Evolutionary conservation across 2,797 vertebrate species (phyloP).

Genomic region (Liasis olivaceus): DNA sequence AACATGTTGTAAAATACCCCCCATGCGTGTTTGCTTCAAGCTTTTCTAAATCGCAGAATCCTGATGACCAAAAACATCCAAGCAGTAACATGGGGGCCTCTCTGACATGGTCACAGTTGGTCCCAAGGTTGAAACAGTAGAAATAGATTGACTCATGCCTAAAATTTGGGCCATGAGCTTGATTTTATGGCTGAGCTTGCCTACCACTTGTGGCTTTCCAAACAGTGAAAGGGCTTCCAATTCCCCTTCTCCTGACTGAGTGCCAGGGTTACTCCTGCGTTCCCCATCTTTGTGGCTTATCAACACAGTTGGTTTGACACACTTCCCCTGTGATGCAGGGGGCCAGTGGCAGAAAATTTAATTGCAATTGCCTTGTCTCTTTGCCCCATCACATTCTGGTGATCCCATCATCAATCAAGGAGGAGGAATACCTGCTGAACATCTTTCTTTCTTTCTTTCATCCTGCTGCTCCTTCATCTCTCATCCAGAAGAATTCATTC

Average conservation of each 20-base stretch:
- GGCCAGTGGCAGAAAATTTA: background rate
- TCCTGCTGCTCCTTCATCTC: background rate
- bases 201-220: background rate
- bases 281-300: background rate
- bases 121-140: background rate
- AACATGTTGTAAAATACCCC: background rate
- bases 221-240: fast-evolving
- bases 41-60: background rate
- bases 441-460: background rate
- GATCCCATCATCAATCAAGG: slow-evolving; percentile 16
- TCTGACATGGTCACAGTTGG: too few species aligned
- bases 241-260: background rate
- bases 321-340: background rate
- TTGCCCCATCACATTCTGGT: background rate
- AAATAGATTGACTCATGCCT: background rate
- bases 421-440: background rate
- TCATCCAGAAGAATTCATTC: background rate
- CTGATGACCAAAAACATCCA: too few species aligned
- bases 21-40: background rate
- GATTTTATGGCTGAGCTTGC: background rate
- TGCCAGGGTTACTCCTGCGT: background rate
- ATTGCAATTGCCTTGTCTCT: slow-evolving; percentile 13
- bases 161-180: background rate
- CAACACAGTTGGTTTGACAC: background rate
- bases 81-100: too few species aligned